Conservation (phyloP, 2,797 vertebrate species). For the Neomorphus geoffroyi region DNA sequence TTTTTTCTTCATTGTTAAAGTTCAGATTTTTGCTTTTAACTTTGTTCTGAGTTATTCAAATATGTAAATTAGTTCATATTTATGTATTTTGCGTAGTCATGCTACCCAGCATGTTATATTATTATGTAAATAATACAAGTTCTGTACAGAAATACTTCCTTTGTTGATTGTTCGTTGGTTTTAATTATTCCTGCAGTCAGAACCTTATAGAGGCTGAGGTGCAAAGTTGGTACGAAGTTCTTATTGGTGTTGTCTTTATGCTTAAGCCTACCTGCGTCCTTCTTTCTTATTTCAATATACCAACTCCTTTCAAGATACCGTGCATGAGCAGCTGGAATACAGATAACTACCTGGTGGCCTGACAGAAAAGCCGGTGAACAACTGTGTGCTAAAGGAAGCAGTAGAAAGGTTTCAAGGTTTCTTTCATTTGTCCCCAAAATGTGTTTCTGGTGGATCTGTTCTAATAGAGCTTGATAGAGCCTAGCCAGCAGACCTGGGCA, state of each 20-base stretch:
- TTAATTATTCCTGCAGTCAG: conserved; percentile 39
- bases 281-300: background rate
- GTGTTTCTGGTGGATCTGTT: background rate
- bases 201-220: background rate
- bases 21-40: conserved; percentile 79
- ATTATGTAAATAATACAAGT: conserved; percentile 99
- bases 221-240: background rate
- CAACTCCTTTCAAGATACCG: background rate
- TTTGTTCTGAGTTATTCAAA: conserved; percentile 89
- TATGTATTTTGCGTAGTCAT: conserved; percentile 99
- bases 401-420: background rate
- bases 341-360: background rate
- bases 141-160: conserved; percentile 89
- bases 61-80: conserved; percentile 99
- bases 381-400: background rate
- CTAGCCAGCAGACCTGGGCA: background rate
- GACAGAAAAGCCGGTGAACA: background rate
- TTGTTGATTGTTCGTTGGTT: conserved; percentile 67
- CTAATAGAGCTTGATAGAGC: background rate
- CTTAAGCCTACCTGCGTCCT: background rate
- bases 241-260: background rate
- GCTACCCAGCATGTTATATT: no score
- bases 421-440: background rate
- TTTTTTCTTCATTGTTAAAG: no score
- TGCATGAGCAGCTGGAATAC: background rate